Evolutionary conservation across 1,140 invertebrate species (phyloP), one percentile per base, ranked within the genome.

Genomic region (Drosophila varians): DNA sequence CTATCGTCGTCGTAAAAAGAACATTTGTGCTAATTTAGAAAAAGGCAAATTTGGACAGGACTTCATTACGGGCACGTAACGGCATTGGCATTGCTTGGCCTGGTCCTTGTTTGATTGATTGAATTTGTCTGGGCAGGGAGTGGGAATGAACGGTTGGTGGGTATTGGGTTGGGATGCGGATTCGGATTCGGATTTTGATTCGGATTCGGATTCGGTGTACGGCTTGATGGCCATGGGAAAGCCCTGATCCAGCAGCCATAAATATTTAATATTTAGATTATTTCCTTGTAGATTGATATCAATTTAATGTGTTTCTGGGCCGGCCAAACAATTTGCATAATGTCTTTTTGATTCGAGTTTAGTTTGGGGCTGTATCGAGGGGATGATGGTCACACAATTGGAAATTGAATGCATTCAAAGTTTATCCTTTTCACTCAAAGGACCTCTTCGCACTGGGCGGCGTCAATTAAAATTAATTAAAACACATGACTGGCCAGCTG

Each of bases 21-120:
- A 89, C 83, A 87, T 88, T 88, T 87, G 83, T 87, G 82, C 82
- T 87, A 87, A 87, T 87, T 87, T 88, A 87, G 77, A 86, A 82
- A 87, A 87, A 87, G 82, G 82, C 77, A 87, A 87, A 87, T 87
- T 87, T 87, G 77, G 79, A 89, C 76, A 78, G 77, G 66, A 89
- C 86, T 86, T 89, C 86, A 89, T 89, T 88, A 83, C 76, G 82
- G 76, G 73, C 61, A 77, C 76, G 56, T 84, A 84, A 77, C 76
- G 82, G 80, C 72, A 86, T 69, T 79, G 80, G 57, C 76, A 86
- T 87, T 87, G 77, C 77, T 58, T 73, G 46, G 62, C 64, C 38
- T 26, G 60, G 18, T 18, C 61, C 64, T 68, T 68, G 73, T 82
- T 86, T 87, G 82, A 87, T 87, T 87, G 82, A 87, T 87, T 87